A percentile compares a stretch with the other conserved stretches of the same genome.
phyloP scores from a whole-genome alignment of 2,113 vertebrate genomes.

The Sebastes fasciatus region DNA sequence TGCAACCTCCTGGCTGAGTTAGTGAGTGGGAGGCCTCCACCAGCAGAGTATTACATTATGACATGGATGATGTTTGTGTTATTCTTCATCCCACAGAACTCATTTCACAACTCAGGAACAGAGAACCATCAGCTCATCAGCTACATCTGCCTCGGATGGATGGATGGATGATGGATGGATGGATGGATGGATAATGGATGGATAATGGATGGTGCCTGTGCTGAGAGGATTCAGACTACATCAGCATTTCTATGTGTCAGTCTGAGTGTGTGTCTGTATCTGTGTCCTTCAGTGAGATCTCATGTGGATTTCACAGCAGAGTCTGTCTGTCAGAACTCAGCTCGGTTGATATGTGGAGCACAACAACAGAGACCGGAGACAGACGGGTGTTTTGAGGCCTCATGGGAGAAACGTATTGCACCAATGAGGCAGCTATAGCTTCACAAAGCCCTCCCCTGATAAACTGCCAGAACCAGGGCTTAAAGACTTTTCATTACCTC shows the following conservation, averaged over 20 bases:
- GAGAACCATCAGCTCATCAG: constrained; percentile 30
- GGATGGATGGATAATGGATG: no score
- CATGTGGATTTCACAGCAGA: constrained; percentile 39
- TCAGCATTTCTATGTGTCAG: constrained; percentile 3
- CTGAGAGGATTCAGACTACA: background rate
- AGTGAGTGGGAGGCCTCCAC: constrained; percentile 66
- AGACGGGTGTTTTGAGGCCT: background rate
- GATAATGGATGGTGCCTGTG: background rate
- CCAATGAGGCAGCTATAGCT: background rate
- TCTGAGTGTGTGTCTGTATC: constrained; percentile 7
- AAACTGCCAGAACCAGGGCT: background rate
- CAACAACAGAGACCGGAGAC: constrained; percentile 28
- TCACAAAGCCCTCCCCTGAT: constrained; percentile 1
- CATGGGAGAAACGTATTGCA: constrained; percentile 1
- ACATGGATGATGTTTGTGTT: constrained; percentile 45
- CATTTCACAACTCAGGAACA: constrained; percentile 53
- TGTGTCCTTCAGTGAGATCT: constrained; percentile 22
- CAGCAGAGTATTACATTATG: constrained; percentile 54
- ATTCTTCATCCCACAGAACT: constrained; percentile 28
- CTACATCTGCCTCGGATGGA: constrained; percentile 5
- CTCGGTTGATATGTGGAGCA: constrained; percentile 46
- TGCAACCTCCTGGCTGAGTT: constrained; percentile 34
- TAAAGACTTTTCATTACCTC: background rate
- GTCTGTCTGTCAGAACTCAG: constrained; percentile 30
- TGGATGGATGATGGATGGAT: no score